A percentile compares a stretch with the other conserved stretches of the same genome.
Evolutionary conservation across 2,113 vertebrate genomes (phyloP).

Genomic region (Psittacara wagleri): DNA sequence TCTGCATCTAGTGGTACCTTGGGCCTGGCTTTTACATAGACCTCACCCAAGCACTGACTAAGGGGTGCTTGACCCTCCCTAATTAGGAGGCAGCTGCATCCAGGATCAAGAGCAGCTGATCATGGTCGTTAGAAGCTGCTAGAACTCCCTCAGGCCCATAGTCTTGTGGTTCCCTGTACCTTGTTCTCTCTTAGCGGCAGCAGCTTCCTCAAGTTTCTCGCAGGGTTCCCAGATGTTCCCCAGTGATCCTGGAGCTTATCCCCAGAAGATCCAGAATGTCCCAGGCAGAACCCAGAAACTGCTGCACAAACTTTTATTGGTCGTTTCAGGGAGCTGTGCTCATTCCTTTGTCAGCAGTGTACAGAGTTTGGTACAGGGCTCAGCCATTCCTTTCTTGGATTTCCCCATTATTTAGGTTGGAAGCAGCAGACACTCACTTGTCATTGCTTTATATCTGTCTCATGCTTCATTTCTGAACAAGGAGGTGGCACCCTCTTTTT

Average conservation of each 20-base stretch:
- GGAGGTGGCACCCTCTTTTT: background rate
- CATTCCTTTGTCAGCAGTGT: accelerated
- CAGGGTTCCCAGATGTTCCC: background rate
- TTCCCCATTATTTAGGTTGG: background rate
- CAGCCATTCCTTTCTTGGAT: background rate
- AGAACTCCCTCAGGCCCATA: accelerated
- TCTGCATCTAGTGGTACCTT: accelerated
- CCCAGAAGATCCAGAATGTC: background rate
- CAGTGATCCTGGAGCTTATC: too few relatives aligned
- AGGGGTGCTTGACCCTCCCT: background rate
- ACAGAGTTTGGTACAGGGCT: background rate
- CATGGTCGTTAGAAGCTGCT: accelerated
- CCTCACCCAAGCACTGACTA: background rate
- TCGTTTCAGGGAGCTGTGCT: background rate
- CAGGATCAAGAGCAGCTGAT: background rate
- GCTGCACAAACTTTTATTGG: accelerated
- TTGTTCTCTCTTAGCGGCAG: background rate
- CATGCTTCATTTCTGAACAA: background rate
- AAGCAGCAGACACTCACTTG: accelerated
- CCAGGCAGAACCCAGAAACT: background rate
- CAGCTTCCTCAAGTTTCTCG: background rate
- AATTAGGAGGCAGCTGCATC: background rate
- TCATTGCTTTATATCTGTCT: background rate
- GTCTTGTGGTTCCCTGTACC: background rate
- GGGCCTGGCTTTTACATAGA: background rate